Conservation (phyloP, 2,888 invertebrate species). For the Sarcophaga carnaria region DNA sequence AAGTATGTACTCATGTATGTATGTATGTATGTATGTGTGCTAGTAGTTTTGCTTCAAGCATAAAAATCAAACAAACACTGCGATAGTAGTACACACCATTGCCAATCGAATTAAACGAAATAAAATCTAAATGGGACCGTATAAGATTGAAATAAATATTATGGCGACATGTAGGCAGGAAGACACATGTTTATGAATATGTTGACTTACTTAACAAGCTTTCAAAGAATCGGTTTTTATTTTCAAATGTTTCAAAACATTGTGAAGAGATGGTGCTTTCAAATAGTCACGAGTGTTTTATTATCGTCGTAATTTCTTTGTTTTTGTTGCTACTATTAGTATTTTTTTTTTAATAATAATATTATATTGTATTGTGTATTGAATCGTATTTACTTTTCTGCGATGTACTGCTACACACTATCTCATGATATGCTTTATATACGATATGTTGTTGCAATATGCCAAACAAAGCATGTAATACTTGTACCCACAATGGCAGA, state of each 20-base stretch:
- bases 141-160: constrained; percentile 41
- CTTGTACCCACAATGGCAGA: no score
- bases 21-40: not conserved
- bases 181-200: not conserved
- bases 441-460: constrained; percentile 39
- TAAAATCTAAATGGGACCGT: constrained; percentile 57
- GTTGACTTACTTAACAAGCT: not conserved
- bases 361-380: constrained; percentile 27
- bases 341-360: constrained; percentile 9
- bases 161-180: not conserved
- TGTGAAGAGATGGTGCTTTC: not conserved
- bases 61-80: constrained; percentile 57
- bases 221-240: not conserved
- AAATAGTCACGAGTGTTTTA: not conserved
- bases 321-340: not conserved
- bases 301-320: not conserved
- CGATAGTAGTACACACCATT: constrained; percentile 53
- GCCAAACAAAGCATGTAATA: constrained; percentile 13
- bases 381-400: not conserved
- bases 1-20: not conserved
- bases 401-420: no score
- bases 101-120: constrained; percentile 53
- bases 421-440: no score
- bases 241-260: not conserved
- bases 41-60: constrained; percentile 49